phyloP scores from a whole-genome alignment of 2,888 invertebrate genomes.

The Parnassius mnemosyne region DNA sequence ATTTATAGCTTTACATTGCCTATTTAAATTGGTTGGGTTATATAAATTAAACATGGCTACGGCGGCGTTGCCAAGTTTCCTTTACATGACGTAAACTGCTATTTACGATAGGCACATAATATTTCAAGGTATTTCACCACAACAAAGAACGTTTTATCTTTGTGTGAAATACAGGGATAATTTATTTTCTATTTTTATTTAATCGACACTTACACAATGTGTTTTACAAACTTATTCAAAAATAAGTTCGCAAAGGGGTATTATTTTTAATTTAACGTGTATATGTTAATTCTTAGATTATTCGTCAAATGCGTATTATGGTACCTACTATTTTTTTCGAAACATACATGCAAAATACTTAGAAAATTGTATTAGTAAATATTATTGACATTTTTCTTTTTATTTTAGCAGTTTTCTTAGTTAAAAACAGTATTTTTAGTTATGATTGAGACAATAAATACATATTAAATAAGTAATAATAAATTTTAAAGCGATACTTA shows the following conservation, averaged over 20 bases:
- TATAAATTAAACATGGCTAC: slow-evolving; percentile 48
- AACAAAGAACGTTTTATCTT: slow-evolving; percentile 19
- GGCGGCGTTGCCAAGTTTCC: slow-evolving; percentile 40
- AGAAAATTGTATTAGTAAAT: too few relatives aligned
- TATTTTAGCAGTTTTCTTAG: too few relatives aligned
- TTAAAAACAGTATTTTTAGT: too few relatives aligned
- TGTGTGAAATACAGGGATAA: slow-evolving; percentile 4
- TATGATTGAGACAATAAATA: too few relatives aligned
- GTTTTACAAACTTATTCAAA: background rate
- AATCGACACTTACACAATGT: background rate
- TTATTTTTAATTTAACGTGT: background rate
- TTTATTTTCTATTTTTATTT: slow-evolving; percentile 3
- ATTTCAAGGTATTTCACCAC: slow-evolving; percentile 27
- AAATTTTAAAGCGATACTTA: too few relatives aligned
- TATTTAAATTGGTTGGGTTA: too few relatives aligned
- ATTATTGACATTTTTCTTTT: too few relatives aligned
- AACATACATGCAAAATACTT: too few relatives aligned
- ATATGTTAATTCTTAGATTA: too few relatives aligned
- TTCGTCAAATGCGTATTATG: too few relatives aligned
- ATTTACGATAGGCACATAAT: slow-evolving; percentile 12
- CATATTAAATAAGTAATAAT: too few relatives aligned
- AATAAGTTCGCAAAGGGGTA: background rate
- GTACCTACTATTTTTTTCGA: too few relatives aligned
- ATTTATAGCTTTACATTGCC: background rate
- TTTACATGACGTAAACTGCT: slow-evolving; percentile 36